Percentiles rank a stretch among this genome's conserved stretches.
These are phyloP conservation scores for Panagrolaimus sp. DNA, from an alignment of 1,140 invertebrate species.

Conservation along the genomic window DNA sequence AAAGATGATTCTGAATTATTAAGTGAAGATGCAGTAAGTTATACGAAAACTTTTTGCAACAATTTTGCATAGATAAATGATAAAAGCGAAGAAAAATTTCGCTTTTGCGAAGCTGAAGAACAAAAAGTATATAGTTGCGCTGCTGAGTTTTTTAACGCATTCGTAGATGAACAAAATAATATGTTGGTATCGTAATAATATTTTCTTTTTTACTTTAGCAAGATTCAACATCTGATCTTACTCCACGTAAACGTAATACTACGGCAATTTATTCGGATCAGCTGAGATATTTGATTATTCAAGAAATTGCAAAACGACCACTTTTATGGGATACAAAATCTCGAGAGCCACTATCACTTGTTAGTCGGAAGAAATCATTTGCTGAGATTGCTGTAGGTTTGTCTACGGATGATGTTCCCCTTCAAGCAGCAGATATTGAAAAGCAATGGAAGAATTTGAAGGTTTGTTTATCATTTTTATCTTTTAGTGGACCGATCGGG, in stretches of 20 bases:
- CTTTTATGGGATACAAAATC: background rate
- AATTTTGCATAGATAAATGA: too few species aligned
- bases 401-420: background rate
- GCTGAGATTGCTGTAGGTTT: background rate
- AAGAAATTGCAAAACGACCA: background rate
- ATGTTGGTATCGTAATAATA: too few species aligned
- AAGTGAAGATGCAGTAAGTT: too few species aligned
- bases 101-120: too few species aligned
- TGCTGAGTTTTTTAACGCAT: too few species aligned
- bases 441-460: conserved; percentile 16
- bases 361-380: background rate
- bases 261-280: background rate
- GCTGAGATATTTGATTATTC: background rate
- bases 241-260: conserved; percentile 2
- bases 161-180: too few species aligned
- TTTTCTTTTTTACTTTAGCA: too few species aligned
- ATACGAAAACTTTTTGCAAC: too few species aligned
- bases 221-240: too few species aligned
- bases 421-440: background rate
- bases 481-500: background rate
- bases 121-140: too few species aligned
- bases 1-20: too few species aligned
- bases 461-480: background rate
- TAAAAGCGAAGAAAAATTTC: too few species aligned
- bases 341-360: background rate